These are phyloP conservation scores for Sturnus vulgaris DNA, from an alignment of 2,113 vertebrate species.

Conservation along the genomic window DNA sequence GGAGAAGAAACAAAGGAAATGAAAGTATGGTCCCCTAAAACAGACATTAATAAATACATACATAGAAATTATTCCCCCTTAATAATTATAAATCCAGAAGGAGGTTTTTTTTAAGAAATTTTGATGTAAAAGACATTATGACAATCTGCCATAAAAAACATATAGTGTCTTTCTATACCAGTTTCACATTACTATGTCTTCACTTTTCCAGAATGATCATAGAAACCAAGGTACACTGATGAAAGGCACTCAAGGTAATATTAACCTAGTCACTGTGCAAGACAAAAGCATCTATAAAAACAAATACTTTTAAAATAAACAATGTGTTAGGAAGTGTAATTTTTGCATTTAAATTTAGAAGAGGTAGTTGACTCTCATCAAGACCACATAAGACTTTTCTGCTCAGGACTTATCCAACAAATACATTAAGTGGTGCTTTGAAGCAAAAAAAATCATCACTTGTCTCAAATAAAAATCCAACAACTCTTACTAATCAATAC, in stretches of 20 bases:
- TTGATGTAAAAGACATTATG: background rate
- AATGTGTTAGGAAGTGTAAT: background rate
- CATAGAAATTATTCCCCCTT: background rate
- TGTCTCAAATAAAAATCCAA: background rate
- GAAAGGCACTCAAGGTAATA: background rate
- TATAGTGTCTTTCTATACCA: background rate
- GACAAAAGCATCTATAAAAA: background rate
- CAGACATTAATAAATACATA: background rate
- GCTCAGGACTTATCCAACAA: background rate
- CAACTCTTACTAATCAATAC: background rate
- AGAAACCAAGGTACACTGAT: background rate
- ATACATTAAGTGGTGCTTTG: background rate
- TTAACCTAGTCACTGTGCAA: background rate
- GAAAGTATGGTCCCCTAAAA: background rate
- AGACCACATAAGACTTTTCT: background rate
- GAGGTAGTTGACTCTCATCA: background rate
- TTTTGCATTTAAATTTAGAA: background rate
- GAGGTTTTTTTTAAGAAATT: background rate
- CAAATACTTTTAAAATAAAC: background rate
- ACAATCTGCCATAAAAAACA: background rate
- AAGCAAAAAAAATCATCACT: background rate
- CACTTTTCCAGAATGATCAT: background rate
- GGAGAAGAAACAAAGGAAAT: background rate
- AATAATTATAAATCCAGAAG: background rate
- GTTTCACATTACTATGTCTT: background rate